Percentiles rank a stretch among this genome's conserved stretches.
phyloP scores from a whole-genome alignment of 2,888 invertebrate species.

The Drosophila sordidula region DNA sequence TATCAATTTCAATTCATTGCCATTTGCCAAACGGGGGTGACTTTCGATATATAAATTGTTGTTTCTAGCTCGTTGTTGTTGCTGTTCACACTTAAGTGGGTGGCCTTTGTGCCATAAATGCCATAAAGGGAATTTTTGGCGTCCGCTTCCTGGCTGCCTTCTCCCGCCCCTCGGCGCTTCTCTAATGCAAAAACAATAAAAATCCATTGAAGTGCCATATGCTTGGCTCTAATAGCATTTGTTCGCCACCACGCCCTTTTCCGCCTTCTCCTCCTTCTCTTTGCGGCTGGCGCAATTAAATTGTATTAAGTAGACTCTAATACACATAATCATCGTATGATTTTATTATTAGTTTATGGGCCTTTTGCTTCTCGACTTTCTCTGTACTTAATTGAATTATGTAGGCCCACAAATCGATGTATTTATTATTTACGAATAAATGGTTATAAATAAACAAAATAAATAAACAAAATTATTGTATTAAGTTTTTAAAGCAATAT shows the following conservation, averaged over 20 bases:
- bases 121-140: slow-evolving; percentile 60
- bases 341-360: slow-evolving; percentile 71
- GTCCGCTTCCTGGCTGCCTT: slow-evolving; percentile 42
- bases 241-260: slow-evolving; percentile 4
- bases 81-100: slow-evolving; percentile 76
- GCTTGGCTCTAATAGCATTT: slow-evolving; percentile 64
- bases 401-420: slow-evolving; percentile 4
- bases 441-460: too few species aligned
- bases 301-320: slow-evolving; percentile 43
- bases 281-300: slow-evolving; percentile 48
- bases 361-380: not conserved
- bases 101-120: slow-evolving; percentile 61
- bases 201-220: slow-evolving; percentile 71
- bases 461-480: too few species aligned
- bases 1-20: slow-evolving; percentile 81
- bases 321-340: slow-evolving; percentile 55
- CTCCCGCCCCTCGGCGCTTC: not conserved
- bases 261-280: slow-evolving; percentile 26
- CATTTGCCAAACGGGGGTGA: slow-evolving; percentile 69
- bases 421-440: too few species aligned
- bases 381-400: slow-evolving; percentile 26
- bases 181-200: slow-evolving; percentile 72
- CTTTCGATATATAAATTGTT: slow-evolving; percentile 67
- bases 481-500: too few species aligned
- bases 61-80: slow-evolving; percentile 48